These are phyloP conservation scores for Pecten maximus DNA, from an alignment of 2,888 invertebrate species.

Conservation along the genomic window DNA sequence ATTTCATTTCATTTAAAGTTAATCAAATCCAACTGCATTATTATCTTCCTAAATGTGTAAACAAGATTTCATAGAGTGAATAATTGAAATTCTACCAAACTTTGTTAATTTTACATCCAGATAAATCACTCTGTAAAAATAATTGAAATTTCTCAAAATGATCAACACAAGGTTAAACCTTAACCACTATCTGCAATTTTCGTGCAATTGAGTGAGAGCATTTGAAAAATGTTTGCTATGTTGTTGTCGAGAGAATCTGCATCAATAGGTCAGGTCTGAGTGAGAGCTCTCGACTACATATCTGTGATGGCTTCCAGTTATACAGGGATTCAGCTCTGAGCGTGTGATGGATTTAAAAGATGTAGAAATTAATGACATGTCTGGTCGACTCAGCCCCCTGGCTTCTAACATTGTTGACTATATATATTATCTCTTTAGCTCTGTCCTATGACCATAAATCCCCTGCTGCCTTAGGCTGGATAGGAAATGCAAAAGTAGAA, in stretches of 20 bases:
- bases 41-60: neutral
- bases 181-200: neutral
- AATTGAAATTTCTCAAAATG: neutral
- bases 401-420: constrained; percentile 24
- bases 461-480: constrained; percentile 33
- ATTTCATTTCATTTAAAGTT: neutral
- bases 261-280: neutral
- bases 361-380: constrained; percentile 14
- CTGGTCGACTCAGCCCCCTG: neutral
- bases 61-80: neutral
- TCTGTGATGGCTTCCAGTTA: neutral
- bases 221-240: neutral
- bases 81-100: too few species aligned
- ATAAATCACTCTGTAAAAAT: neutral
- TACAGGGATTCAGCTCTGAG: neutral
- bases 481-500: constrained; percentile 35
- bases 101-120: too few species aligned
- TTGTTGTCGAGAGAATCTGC: neutral
- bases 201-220: neutral
- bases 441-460: constrained; percentile 21
- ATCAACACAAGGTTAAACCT: neutral
- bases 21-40: neutral
- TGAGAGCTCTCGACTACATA: neutral
- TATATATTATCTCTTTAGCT: constrained; percentile 33
- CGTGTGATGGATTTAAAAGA: constrained; percentile 10